A percentile compares a stretch with the other conserved stretches of the same genome.
Evolutionary conservation across 2,113 vertebrate genomes (phyloP).

Genomic region (Sorex fumeus): DNA sequence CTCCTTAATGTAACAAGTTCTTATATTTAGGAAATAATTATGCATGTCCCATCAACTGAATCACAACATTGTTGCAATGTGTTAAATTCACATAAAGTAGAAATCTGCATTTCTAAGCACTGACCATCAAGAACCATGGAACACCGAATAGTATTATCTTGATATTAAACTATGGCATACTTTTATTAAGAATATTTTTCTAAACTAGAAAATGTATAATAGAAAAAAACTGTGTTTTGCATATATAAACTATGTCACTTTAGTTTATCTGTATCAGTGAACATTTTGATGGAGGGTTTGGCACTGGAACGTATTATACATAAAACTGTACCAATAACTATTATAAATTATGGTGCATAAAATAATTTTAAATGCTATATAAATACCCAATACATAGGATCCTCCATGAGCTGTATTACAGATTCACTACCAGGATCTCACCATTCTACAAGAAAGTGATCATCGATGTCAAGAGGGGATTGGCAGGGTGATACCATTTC

Average conservation of each 20-base stretch:
- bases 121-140: not conserved
- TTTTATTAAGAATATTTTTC: constrained; percentile 36
- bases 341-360: no score
- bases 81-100: not conserved
- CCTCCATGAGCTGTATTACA: no score
- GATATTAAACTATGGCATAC: not conserved
- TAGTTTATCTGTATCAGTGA: not conserved
- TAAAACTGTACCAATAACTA: no score
- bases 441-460: no score
- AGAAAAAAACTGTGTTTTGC: constrained; percentile 23
- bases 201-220: not conserved
- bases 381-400: no score
- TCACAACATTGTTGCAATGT: not conserved
- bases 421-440: no score
- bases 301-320: no score
- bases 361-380: no score
- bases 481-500: no score
- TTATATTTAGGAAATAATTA: constrained; percentile 15
- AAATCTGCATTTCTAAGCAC: not conserved
- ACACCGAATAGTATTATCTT: not conserved
- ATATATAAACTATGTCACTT: not conserved
- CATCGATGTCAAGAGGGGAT: no score
- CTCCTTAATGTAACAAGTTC: not conserved
- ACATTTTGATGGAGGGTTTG: not conserved
- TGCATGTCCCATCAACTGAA: constrained; percentile 22